phyloP scores from a whole-genome alignment of 2,113 vertebrate genomes.

The Acanthisitta chloris region DNA sequence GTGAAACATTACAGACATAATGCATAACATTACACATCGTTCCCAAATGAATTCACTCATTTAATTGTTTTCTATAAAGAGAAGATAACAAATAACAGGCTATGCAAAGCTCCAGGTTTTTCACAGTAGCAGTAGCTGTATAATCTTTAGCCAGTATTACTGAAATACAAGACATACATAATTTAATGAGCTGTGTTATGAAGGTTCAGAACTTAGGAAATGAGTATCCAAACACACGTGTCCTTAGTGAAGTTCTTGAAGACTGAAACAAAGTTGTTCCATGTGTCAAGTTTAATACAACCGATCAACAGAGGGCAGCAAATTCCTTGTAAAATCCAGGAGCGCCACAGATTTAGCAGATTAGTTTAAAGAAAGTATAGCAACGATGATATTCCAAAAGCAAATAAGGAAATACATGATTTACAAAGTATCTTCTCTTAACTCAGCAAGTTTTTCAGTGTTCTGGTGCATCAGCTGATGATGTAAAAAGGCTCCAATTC shows the following conservation, averaged over 20 bases:
- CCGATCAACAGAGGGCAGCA: conserved; percentile 52
- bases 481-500: neutral
- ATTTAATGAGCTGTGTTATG: neutral
- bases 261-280: neutral
- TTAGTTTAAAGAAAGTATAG: neutral
- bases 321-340: neutral
- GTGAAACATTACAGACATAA: neutral
- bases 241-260: neutral
- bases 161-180: fast-evolving
- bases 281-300: neutral
- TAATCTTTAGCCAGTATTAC: neutral
- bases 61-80: neutral
- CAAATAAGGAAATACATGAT: neutral
- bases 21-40: neutral
- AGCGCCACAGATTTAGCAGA: fast-evolving
- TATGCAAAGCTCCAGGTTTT: neutral
- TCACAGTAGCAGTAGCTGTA: neutral
- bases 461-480: neutral
- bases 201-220: neutral
- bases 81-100: neutral
- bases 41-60: neutral
- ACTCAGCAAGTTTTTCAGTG: neutral
- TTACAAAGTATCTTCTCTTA: neutral
- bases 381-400: neutral
- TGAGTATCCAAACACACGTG: fast-evolving